A percentile compares a stretch with the other conserved stretches of the same genome.
Conservation (phyloP, 1,140 invertebrate species). For the Diploscapter pachys region DNA sequence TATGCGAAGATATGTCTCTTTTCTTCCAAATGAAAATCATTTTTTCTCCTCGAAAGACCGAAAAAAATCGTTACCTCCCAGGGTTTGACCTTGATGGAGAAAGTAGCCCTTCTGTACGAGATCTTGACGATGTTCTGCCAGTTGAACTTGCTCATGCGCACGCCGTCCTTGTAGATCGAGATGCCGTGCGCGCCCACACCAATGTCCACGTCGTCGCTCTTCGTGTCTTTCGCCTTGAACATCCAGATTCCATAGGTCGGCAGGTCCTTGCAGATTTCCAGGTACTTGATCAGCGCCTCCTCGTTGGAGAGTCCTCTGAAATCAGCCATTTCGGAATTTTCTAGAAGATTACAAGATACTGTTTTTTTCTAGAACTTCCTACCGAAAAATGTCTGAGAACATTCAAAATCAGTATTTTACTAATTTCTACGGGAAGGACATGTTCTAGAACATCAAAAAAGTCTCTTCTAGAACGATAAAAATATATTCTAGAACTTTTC, state of each 20-base stretch:
- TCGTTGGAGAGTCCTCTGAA: constrained; percentile 78
- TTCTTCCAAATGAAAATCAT: no score
- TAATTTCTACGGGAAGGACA: no score
- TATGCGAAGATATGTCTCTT: no score
- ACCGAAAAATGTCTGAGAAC: no score
- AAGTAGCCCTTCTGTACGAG: constrained; percentile 95
- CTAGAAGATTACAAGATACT: no score
- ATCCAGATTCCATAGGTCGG: constrained; percentile 88
- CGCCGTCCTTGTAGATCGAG: constrained; percentile 85
- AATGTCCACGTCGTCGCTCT: constrained; percentile 88
- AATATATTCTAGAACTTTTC: no score
- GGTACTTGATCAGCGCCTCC: constrained; percentile 86
- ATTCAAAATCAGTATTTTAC: no score
- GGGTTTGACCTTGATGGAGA: constrained; percentile 94
- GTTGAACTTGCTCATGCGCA: constrained; percentile 93
- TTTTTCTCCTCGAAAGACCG: constrained; percentile 6
- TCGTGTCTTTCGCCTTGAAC: constrained; percentile 75
- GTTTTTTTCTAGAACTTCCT: no score
- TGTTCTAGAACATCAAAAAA: no score
- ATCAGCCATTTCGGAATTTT: constrained; percentile 60
- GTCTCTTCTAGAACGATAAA: no score
- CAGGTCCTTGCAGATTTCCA: constrained; percentile 83
- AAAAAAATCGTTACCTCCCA: constrained; percentile 71
- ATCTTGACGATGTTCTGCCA: constrained; percentile 99
- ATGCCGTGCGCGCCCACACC: constrained; percentile 93